Base-by-base conservation (phyloP, 64 coral and sea anemone genomes). In the Catalaphyllia jardinei region DNA sequence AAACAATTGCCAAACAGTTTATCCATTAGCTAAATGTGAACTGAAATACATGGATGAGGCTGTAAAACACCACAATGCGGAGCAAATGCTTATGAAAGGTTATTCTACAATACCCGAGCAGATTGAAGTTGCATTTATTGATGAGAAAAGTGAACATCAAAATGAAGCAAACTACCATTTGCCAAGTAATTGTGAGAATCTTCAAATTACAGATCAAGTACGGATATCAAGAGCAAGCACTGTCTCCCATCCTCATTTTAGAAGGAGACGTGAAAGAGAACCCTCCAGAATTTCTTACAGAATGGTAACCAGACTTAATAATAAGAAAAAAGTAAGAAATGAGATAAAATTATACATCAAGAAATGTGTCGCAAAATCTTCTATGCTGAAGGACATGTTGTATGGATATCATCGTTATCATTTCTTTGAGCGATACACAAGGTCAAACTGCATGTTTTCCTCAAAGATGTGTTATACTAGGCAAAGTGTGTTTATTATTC, bases 261-360 rank as follows among this genome's bases (percentile, higher is more conserved):
- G 81, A 84, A 84, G 24, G 27, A 84, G 15, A 60, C 60, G 81
- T 65, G 60, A 84, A 29, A 84, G 61, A 84, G 60, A 84, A 84
- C 81, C 81, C 60, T 67, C 81, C 27, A 84, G 81, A 60, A 84
- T 84, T 63, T 42, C 81, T 63, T 84, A 84, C 81, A 83, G 54
- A 55, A 83, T 62, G 55, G 79, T 83, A 65, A 83, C 55, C 28
- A 84, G 29, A 84, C 83, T 86, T 71, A 12, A 24, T 71, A 72
- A 50, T 52, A 86, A 28, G 65, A 72, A 69, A 39, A 52, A 86
- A 65, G 4, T 84, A 39, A 46, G 38, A 65, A 71, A 72, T 62
- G 5, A 29, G 0, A 64, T 72, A 25, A 86, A 86, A 55, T 86
- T 71, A 42, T 86, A 52, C 60, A 28, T 86, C 16, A 86, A 72